Evolutionary conservation across 2,797 vertebrate genomes (phyloP).

Genomic region (Sebastes hubbsi): DNA sequence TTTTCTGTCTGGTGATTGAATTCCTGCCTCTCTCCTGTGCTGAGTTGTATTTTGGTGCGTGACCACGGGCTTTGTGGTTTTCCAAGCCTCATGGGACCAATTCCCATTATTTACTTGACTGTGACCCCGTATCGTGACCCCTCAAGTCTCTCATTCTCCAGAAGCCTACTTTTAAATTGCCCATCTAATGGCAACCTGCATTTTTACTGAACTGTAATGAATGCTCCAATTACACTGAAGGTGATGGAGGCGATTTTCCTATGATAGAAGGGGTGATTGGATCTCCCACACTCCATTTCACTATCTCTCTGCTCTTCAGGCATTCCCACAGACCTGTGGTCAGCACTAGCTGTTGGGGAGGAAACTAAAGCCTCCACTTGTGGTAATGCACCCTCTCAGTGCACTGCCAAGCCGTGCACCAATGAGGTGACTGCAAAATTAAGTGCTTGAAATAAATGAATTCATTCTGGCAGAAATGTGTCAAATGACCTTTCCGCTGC

Average conservation of each 20-base stretch:
- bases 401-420: slow-evolving; percentile 62
- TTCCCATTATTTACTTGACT: slow-evolving; percentile 84
- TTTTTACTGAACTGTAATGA: slow-evolving; percentile 81
- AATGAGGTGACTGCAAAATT: slow-evolving; percentile 78
- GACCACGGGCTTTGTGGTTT: slow-evolving; percentile 74
- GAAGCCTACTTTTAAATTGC: slow-evolving; percentile 75
- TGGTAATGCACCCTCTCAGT: slow-evolving; percentile 71
- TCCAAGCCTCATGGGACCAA: slow-evolving; percentile 73
- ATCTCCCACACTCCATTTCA: slow-evolving; percentile 78
- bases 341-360: slow-evolving; percentile 66
- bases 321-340: slow-evolving; percentile 73
- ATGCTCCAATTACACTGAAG: slow-evolving; percentile 80
- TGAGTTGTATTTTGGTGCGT: slow-evolving; percentile 71
- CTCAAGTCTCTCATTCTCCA: slow-evolving; percentile 72
- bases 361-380: slow-evolving; percentile 71
- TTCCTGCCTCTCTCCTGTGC: slow-evolving; percentile 63
- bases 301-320: slow-evolving; percentile 71
- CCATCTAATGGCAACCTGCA: slow-evolving; percentile 75
- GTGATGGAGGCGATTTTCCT: slow-evolving; percentile 79
- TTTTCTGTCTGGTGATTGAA: slow-evolving; percentile 77
- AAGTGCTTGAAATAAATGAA: slow-evolving; percentile 84
- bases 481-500: slow-evolving; percentile 84
- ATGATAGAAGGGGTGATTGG: slow-evolving; percentile 77
- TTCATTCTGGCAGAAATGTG: slow-evolving; percentile 83
- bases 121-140: slow-evolving; percentile 78